phyloP scores from a whole-genome alignment of 92 coral and sea anemone species.

The Phenganax stokvisi region DNA sequence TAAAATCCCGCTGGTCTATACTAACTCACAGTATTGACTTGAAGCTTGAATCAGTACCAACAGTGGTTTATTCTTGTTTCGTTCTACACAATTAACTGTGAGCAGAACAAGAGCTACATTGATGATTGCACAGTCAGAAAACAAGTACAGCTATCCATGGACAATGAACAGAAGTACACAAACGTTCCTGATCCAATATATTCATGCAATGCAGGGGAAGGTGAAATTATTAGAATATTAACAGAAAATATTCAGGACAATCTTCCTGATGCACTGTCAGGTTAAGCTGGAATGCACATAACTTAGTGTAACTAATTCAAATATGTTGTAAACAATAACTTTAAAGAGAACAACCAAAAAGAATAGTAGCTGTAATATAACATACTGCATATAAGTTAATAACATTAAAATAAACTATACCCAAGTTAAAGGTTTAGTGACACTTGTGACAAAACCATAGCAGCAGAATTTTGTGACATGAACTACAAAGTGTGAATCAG shows the following conservation, averaged over 20 bases:
- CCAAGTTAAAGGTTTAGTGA: background rate
- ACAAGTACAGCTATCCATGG: conserved; percentile 9
- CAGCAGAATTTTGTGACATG: background rate
- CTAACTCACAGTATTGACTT: conserved; percentile 24
- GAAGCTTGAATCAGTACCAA: conserved; percentile 37
- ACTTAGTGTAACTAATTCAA: background rate
- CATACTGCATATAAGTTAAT: background rate
- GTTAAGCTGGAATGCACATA: background rate
- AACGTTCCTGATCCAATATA: conserved; percentile 18
- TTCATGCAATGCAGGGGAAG: conserved; percentile 3
- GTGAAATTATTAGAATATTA: background rate
- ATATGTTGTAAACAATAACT: background rate
- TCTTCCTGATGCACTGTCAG: conserved; percentile 2
- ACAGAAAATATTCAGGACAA: conserved; percentile 18
- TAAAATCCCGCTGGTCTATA: conserved; percentile 22
- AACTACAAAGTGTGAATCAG: background rate
- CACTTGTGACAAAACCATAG: background rate
- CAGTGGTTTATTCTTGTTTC: conserved; percentile 35
- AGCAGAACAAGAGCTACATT: conserved; percentile 10
- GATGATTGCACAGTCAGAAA: conserved; percentile 12
- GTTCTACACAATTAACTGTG: conserved; percentile 32
- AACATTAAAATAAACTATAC: background rate
- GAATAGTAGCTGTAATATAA: background rate
- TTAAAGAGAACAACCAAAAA: background rate
- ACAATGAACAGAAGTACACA: conserved; percentile 6